These are phyloP conservation scores for Parus major DNA, from an alignment of 2,113 vertebrate species.

Conservation along the genomic window DNA sequence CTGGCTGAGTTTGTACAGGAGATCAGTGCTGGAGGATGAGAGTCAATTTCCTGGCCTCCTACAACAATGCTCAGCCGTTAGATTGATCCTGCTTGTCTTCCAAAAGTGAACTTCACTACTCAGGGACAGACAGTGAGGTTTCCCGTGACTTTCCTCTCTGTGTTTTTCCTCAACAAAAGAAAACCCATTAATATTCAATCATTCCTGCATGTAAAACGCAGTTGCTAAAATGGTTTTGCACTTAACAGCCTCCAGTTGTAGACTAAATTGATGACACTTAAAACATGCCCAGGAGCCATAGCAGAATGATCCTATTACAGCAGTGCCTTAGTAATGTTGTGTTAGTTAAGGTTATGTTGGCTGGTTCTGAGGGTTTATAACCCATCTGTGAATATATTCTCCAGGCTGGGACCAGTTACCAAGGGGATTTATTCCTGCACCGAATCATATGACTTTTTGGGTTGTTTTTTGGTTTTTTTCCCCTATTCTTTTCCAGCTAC, in stretches of 20 bases:
- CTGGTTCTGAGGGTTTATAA: constrained; percentile 40
- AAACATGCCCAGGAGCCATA: constrained; percentile 34
- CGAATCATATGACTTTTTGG: neutral
- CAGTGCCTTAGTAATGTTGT: neutral
- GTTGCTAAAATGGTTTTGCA: constrained; percentile 14
- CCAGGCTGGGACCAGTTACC: neutral
- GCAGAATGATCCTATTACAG: constrained; percentile 35
- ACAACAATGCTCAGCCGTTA: neutral
- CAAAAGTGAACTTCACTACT: neutral
- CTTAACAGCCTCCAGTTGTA: constrained; percentile 31
- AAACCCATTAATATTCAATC: constrained; percentile 7
- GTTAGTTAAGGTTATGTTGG: constrained; percentile 48
- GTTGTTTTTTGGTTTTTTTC: neutral
- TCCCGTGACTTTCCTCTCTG: neutral
- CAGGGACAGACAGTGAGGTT: neutral
- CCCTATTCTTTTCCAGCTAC: neutral
- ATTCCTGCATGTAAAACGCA: neutral
- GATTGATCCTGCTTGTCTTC: neutral
- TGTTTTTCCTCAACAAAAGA: neutral
- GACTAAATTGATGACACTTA: constrained; percentile 52
- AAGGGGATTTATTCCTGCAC: neutral
- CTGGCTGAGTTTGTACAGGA: neutral
- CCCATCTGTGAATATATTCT: constrained; percentile 21
- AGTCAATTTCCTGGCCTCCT: neutral
- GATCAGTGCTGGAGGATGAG: neutral